Evolutionary conservation across 23 tunicate genomes (phyloP).

Genomic region (Clavelina lepadiformis): DNA sequence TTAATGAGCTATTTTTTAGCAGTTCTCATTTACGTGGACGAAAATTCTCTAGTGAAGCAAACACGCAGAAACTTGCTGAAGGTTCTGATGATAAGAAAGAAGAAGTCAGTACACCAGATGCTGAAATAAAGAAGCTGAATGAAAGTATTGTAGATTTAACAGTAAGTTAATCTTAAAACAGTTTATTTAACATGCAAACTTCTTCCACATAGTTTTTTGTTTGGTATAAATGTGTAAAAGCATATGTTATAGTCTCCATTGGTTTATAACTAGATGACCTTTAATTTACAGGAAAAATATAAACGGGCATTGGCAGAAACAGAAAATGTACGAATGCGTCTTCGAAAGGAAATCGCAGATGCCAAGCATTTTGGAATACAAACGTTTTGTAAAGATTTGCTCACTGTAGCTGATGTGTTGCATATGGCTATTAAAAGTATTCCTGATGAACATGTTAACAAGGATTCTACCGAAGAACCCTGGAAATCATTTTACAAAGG

Average conservation of each 20-base stretch:
- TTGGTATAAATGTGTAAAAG: not conserved
- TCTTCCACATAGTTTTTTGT: not conserved
- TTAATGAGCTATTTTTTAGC: too few relatives aligned
- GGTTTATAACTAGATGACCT: not conserved
- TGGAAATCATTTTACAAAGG: conserved; percentile 81
- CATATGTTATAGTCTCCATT: too few relatives aligned
- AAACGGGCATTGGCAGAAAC: conserved; percentile 79
- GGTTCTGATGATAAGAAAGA: conserved; percentile 1
- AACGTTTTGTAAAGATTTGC: conserved; percentile 84
- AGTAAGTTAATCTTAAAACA: conserved; percentile 18
- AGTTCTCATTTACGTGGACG: too few relatives aligned
- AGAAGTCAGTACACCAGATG: not conserved
- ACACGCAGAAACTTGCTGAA: conserved; percentile 5
- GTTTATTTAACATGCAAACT: not conserved
- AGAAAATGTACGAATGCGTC: conserved; percentile 78
- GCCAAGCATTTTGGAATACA: conserved; percentile 77
- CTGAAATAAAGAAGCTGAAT: conserved; percentile 36
- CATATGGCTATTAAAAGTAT: conserved; percentile 64
- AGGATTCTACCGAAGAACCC: conserved; percentile 9
- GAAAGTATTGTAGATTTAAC: conserved; percentile 29
- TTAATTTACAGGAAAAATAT: conserved; percentile 67
- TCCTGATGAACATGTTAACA: conserved; percentile 32
- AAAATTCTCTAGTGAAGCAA: conserved; percentile 19
- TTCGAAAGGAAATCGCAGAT: conserved; percentile 69
- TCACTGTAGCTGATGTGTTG: conserved; percentile 79